A percentile compares a stretch with the other conserved stretches of the same genome.
Conservation (phyloP, 2,797 vertebrate genomes). For the Gymnothorax reevesii region DNA sequence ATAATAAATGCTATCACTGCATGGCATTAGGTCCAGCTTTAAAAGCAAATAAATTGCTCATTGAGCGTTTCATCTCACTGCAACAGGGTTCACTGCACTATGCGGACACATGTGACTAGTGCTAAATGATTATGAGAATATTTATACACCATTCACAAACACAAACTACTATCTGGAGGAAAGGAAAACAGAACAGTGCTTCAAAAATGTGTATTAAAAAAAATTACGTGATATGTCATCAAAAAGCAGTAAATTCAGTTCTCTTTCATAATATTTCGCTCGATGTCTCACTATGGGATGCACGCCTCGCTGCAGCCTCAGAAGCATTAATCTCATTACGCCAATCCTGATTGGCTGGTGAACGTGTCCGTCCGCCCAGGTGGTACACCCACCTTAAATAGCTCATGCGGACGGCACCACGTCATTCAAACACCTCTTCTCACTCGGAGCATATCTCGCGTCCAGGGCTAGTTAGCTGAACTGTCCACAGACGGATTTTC, state of each 20-base stretch:
- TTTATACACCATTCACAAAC: slow-evolving; percentile 1
- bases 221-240: background rate
- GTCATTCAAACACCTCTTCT: no score
- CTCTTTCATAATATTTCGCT: no score
- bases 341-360: no score
- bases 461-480: no score
- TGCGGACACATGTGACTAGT: background rate
- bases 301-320: no score
- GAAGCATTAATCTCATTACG: no score
- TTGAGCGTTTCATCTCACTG: background rate
- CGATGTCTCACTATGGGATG: no score
- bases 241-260: background rate
- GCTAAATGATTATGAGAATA: background rate
- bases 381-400: no score
- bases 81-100: background rate
- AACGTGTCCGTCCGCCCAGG: no score
- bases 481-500: no score
- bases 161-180: background rate
- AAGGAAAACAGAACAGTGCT: background rate
- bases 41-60: background rate
- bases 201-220: background rate
- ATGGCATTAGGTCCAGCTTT: background rate
- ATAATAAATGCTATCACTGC: background rate
- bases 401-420: no score
- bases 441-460: no score